phyloP scores from a whole-genome alignment of 2,113 vertebrate species.

The Neogobius melanostomus region DNA sequence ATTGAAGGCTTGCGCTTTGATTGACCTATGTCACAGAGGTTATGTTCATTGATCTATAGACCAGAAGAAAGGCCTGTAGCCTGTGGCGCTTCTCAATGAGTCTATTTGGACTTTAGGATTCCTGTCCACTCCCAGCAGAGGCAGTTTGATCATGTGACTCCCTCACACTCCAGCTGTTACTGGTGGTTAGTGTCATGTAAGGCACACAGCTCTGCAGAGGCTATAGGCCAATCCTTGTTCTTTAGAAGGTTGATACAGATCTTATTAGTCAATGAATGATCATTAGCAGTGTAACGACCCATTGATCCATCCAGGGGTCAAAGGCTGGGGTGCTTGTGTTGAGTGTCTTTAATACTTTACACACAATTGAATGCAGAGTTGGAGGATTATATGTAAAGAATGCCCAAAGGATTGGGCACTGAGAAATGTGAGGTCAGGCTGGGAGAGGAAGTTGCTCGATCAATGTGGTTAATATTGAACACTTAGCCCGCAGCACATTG shows the following conservation, averaged over 20 bases:
- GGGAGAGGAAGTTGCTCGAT: slow-evolving; percentile 37
- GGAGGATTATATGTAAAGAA: slow-evolving; percentile 55
- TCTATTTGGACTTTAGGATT: slow-evolving; percentile 70
- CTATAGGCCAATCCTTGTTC: slow-evolving; percentile 74
- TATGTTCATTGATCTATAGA: slow-evolving; percentile 71
- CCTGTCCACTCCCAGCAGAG: slow-evolving; percentile 61
- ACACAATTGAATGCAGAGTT: slow-evolving; percentile 70
- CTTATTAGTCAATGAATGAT: slow-evolving; percentile 80
- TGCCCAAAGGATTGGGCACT: slow-evolving; percentile 54
- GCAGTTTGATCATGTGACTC: slow-evolving; percentile 68
- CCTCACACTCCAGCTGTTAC: slow-evolving; percentile 54
- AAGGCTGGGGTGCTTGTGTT: slow-evolving; percentile 65
- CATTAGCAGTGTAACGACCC: slow-evolving; percentile 74
- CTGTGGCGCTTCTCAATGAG: slow-evolving; percentile 73
- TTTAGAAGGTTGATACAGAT: slow-evolving; percentile 74
- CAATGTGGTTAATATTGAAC: slow-evolving; percentile 51
- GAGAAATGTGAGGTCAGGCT: slow-evolving; percentile 55
- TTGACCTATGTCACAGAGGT: slow-evolving; percentile 69
- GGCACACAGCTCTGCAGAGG: slow-evolving; percentile 53
- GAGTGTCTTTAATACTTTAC: slow-evolving; percentile 75
- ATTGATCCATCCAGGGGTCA: slow-evolving; percentile 68
- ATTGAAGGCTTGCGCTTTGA: slow-evolving; percentile 52
- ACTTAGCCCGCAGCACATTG: slow-evolving; percentile 27
- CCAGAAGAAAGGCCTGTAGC: slow-evolving; percentile 55
- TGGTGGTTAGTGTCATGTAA: slow-evolving; percentile 26